Conservation (phyloP, 2,888 invertebrate genomes). For the Scaptomyza reducta region DNA sequence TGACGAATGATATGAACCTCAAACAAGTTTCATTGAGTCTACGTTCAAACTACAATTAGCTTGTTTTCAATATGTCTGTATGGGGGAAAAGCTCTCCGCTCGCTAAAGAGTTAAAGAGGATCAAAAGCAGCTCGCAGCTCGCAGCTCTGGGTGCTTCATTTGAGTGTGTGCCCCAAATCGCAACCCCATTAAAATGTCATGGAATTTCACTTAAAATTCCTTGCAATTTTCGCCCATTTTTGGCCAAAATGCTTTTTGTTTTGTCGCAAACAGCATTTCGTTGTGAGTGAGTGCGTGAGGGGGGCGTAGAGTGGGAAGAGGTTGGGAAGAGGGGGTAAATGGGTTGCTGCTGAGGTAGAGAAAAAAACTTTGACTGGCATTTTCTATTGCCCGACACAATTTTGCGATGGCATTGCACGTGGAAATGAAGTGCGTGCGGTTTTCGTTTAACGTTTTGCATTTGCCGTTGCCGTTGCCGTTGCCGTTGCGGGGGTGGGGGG, state of each 20-base stretch:
- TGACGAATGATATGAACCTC: not conserved
- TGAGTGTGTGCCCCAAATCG: constrained; percentile 52
- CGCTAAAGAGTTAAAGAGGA: constrained; percentile 2
- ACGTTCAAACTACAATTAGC: not conserved
- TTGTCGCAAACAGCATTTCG: constrained; percentile 27
- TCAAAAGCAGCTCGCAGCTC: constrained; percentile 1
- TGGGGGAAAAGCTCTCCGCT: not conserved
- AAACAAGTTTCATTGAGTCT: not conserved
- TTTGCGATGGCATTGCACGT: constrained; percentile 61
- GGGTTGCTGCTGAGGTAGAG: constrained; percentile 27
- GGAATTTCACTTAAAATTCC: constrained; percentile 77
- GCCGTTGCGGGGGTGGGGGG: not conserved
- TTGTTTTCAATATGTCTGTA: not conserved
- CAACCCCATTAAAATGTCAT: constrained; percentile 76
- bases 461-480: constrained; percentile 7
- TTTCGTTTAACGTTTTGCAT: constrained; percentile 49
- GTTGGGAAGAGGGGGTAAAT: not conserved
- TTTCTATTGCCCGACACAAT: constrained; percentile 23
- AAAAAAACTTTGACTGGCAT: constrained; percentile 68
- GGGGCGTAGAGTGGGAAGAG: not conserved
- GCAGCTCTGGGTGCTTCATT: constrained; percentile 34
- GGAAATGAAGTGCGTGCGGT: constrained; percentile 67
- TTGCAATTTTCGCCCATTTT: constrained; percentile 55
- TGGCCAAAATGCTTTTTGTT: constrained; percentile 63
- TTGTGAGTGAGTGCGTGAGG: constrained; percentile 5